Percentiles rank a stretch among this genome's conserved stretches.
phyloP scores from a whole-genome alignment of 2,113 vertebrate genomes.

The Hypocryptadius cinnamomeus region DNA sequence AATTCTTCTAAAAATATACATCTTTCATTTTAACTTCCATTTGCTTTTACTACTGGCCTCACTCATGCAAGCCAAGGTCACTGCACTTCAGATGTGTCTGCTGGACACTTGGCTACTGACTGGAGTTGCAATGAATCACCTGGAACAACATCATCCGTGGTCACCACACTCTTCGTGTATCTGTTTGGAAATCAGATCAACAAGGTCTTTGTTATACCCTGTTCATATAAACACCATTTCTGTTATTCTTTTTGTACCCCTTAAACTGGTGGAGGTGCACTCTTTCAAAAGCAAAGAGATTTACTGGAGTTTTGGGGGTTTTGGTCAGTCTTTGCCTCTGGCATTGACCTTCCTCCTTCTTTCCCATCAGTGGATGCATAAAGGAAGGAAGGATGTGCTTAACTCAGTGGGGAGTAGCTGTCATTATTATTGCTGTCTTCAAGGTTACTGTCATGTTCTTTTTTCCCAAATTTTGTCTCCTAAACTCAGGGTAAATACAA shows the following conservation, averaged over 20 bases:
- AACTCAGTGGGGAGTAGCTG: not conserved
- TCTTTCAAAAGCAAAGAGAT: not conserved
- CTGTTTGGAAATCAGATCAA: not conserved
- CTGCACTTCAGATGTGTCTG: not conserved
- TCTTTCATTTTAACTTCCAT: not conserved
- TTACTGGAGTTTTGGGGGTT: not conserved
- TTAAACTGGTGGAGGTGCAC: not conserved
- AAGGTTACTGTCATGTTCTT: not conserved
- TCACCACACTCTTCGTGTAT: fast-evolving
- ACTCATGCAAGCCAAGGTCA: not conserved
- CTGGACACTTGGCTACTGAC: not conserved
- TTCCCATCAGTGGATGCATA: not conserved
- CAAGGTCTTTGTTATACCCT: not conserved
- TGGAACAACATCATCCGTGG: not conserved
- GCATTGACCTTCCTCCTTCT: not conserved
- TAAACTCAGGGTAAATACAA: not conserved
- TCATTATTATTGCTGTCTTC: not conserved
- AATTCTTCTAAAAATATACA: constrained; percentile 29
- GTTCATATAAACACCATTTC: not conserved
- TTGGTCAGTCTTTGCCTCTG: not conserved
- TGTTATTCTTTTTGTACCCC: not conserved
- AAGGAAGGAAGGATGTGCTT: not conserved
- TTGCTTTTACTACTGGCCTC: not conserved
- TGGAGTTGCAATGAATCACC: not conserved
- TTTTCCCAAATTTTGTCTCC: not conserved